Evolutionary conservation across 2,888 invertebrate genomes (phyloP).

Genomic region (Agelastica alni): DNA sequence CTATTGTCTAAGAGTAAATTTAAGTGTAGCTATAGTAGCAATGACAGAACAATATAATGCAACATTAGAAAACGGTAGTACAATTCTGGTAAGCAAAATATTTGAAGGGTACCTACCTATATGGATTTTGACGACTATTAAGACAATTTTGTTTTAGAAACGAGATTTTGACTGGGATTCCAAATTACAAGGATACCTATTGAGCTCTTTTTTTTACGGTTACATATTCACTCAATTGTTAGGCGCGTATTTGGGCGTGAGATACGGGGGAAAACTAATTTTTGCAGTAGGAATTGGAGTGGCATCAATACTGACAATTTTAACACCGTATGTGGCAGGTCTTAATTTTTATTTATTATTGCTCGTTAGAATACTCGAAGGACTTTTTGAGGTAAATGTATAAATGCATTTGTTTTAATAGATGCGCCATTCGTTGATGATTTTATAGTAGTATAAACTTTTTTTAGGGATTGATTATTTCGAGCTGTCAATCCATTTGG

Average conservation of each 20-base stretch:
- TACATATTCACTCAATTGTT: conserved; percentile 82
- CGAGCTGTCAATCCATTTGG: conserved; percentile 79
- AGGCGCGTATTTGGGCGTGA: conserved; percentile 82
- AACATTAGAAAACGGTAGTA: conserved; percentile 65
- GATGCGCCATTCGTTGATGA: background rate
- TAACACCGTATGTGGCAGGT: conserved; percentile 13
- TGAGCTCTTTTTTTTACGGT: conserved; percentile 89
- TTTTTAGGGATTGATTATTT: conserved; percentile 1
- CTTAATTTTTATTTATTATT: conserved; percentile 72
- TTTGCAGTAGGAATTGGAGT: conserved; percentile 15
- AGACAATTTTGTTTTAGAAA: conserved; percentile 20
- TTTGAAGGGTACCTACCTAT: background rate
- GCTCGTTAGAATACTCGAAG: conserved; percentile 62
- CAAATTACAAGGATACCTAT: conserved; percentile 73
- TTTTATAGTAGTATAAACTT: no score
- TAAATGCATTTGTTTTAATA: background rate
- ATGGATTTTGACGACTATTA: background rate
- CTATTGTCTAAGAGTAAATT: conserved; percentile 81
- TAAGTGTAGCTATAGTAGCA: conserved; percentile 93
- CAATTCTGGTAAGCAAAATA: conserved; percentile 59
- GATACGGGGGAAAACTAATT: conserved; percentile 63
- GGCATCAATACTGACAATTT: conserved; percentile 12
- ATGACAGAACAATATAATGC: conserved; percentile 78
- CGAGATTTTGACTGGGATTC: conserved; percentile 77
- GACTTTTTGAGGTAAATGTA: conserved; percentile 49